Percentiles rank a stretch among this genome's conserved stretches.
phyloP scores from a whole-genome alignment of 2,888 invertebrate species.

The Panzeria rudis region DNA sequence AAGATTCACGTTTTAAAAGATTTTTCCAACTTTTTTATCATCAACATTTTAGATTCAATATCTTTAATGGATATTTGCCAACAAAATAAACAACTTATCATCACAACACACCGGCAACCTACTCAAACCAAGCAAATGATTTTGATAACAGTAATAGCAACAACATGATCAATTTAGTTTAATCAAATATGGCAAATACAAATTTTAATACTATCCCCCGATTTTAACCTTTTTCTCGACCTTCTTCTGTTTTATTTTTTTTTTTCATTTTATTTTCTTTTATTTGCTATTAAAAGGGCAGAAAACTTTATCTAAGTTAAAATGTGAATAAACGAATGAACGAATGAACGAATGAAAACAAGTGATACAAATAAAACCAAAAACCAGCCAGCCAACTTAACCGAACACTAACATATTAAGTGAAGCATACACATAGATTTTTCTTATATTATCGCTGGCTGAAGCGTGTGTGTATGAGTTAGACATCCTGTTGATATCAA shows the following conservation, averaged over 20 bases:
- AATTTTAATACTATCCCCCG: conserved; percentile 29
- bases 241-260: neutral
- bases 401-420: neutral
- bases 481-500: conserved; percentile 47
- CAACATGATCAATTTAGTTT: conserved; percentile 43
- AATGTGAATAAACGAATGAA: neutral
- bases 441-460: too few relatives aligned
- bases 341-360: too few relatives aligned
- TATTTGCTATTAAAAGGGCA: neutral
- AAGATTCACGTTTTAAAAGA: neutral
- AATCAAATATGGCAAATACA: conserved; percentile 22
- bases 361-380: neutral
- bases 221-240: too few relatives aligned
- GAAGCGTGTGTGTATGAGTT: neutral
- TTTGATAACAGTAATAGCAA: neutral
- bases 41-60: neutral
- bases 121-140: neutral
- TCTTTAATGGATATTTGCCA: conserved; percentile 12
- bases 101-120: neutral
- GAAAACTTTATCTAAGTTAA: too few relatives aligned
- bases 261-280: neutral
- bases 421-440: too few relatives aligned
- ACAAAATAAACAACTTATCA: neutral
- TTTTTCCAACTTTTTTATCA: neutral
- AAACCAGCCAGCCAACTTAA: neutral